A percentile compares a stretch with the other conserved stretches of the same genome.
phyloP scores from a whole-genome alignment of 2,797 vertebrate species.

The Etheostoma perlongum region DNA sequence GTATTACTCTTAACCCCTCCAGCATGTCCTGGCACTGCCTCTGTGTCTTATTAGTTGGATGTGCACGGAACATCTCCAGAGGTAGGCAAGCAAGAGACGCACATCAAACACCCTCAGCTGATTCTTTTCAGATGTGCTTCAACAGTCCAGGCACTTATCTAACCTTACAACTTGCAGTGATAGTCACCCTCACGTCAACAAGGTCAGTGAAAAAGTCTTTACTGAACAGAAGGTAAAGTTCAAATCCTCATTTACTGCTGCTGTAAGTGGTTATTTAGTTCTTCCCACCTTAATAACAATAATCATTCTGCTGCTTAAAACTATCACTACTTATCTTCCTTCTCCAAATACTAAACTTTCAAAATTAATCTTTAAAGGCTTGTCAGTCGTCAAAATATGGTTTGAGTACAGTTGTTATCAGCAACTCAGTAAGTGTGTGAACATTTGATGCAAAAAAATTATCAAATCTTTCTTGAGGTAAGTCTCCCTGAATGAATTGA shows the following conservation, averaged over 20 bases:
- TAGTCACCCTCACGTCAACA: not conserved
- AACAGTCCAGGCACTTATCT: not conserved
- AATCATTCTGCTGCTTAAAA: not conserved
- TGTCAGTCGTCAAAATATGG: not conserved
- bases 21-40: not conserved
- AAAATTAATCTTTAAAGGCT: not conserved
- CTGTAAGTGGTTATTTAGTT: not conserved
- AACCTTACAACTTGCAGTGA: no score
- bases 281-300: not conserved
- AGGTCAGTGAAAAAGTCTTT: not conserved
- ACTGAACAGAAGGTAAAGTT: not conserved
- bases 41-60: not conserved
- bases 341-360: not conserved
- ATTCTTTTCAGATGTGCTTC: not conserved
- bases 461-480: not conserved
- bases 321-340: not conserved
- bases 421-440: not conserved
- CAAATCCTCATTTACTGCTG: not conserved
- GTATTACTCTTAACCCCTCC: slow-evolving; percentile 2
- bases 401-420: not conserved
- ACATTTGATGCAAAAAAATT: not conserved
- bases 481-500: not conserved
- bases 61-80: not conserved
- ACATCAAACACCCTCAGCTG: not conserved
- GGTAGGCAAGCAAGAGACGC: not conserved